These are phyloP conservation scores for Hedya salicella DNA, from an alignment of 2,888 invertebrate genomes.

Conservation along the genomic window DNA sequence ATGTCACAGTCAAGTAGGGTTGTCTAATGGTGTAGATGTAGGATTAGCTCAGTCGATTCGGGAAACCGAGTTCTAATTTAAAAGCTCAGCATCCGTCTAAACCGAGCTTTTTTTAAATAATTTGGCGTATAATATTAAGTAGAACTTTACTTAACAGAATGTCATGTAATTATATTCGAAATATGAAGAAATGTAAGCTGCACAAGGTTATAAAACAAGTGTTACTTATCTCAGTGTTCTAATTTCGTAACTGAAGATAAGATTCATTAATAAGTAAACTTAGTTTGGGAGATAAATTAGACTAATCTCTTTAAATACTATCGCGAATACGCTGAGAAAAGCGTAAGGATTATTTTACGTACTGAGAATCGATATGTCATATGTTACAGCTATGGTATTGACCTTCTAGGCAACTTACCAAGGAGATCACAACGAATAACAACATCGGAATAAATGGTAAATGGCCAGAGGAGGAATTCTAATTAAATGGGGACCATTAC, in stretches of 20 bases:
- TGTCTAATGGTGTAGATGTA: constrained; percentile 28
- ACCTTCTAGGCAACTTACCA: too few relatives aligned
- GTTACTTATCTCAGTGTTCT: constrained; percentile 25
- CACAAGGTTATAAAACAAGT: constrained; percentile 13
- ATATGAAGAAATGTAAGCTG: constrained; percentile 13
- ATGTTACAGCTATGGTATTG: too few relatives aligned
- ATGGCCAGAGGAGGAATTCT: too few relatives aligned
- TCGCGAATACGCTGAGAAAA: too few relatives aligned
- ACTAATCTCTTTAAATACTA: too few relatives aligned
- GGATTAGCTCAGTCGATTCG: constrained; percentile 13
- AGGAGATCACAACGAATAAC: too few relatives aligned
- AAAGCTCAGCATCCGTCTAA: background rate
- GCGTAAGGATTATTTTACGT: too few relatives aligned
- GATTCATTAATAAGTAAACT: constrained; percentile 8
- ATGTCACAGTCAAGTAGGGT: constrained; percentile 42
- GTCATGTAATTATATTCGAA: background rate
- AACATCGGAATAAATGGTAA: too few relatives aligned
- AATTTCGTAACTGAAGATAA: constrained; percentile 15
- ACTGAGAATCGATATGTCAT: too few relatives aligned
- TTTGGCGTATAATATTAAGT: background rate
- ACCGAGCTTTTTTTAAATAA: background rate
- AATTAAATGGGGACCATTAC: too few relatives aligned
- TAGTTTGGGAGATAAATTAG: too few relatives aligned
- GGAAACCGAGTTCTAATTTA: constrained; percentile 13
- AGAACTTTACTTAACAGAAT: background rate